Base-by-base conservation (phyloP, 2,888 invertebrate species). In the Scaptomyza caliginosa region DNA sequence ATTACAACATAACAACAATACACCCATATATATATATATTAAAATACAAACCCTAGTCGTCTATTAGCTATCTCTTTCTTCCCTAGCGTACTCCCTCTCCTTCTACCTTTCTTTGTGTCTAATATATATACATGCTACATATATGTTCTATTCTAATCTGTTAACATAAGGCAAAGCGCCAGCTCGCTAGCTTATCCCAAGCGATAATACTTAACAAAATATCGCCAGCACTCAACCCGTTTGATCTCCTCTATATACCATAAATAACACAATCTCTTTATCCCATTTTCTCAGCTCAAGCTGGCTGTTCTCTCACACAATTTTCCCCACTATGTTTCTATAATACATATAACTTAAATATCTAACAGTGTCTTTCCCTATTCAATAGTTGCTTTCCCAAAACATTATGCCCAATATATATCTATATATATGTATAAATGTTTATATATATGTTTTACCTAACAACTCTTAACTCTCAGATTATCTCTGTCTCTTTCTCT, bases 11-110 rank as follows among this genome's bases (percentile, higher is more conserved):
- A 39, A 57, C 63, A 55, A 71, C 49, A 58, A 55, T 34, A 67
- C 32, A 55, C 34, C 6, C 16, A 34, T 13, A 32, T 32, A 28
- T 4, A n/a, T n/a, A n/a, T n/a, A n/a, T n/a, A n/a, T n/a, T n/a
- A 30, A 67, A 38, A 67, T 45, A 58, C 26, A 17, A 54, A 69
- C 42, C 65, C 65, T 74, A 72, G 75, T 74, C 52, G 72, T 74
- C 70, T 57, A 59, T 28, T 74, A 72, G 72, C 50, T 63, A 24
- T 49, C 40, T 26, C 46, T 57, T n/a, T 46, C 38, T 36, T 40
- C 23, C 17, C 23, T 67, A 59, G 46, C 45, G 68, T 67, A 38
- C 40, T 38, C 26, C 46, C 30, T 42, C 16, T 32, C 16, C 36
- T 16, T 32, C 16, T 67, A 4, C 7, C 32, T 36, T 23, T 34